A percentile compares a stretch with the other conserved stretches of the same genome.
Conservation (phyloP, 2,888 invertebrate species). For the Lamellibrachia columna region DNA sequence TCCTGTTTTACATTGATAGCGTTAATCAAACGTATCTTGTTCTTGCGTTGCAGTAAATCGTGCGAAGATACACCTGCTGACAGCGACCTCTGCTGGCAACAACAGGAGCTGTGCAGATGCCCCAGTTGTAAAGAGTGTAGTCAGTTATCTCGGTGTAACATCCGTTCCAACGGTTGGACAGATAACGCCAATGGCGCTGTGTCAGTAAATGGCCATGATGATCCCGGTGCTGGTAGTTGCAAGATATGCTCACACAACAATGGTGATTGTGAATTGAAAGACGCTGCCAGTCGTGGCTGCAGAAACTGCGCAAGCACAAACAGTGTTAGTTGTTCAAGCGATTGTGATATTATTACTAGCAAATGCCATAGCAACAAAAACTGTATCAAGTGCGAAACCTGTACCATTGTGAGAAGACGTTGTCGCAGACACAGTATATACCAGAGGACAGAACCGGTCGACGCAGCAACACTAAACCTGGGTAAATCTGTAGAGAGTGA, state of each 20-base stretch:
- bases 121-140: background rate
- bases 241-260: background rate
- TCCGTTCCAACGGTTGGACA: background rate
- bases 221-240: background rate
- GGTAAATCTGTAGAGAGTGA: background rate
- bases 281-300: background rate
- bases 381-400: background rate
- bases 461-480: background rate
- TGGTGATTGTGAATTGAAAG: background rate
- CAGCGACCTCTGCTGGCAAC: background rate
- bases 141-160: background rate
- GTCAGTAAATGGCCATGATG: background rate
- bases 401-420: background rate
- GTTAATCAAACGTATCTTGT: background rate
- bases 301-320: background rate
- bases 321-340: background rate
- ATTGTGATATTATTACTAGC: constrained; percentile 10
- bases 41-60: constrained; percentile 6
- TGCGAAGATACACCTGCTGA: background rate
- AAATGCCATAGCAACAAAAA: background rate
- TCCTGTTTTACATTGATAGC: background rate
- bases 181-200: background rate
- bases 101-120: background rate
- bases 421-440: background rate
- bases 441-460: background rate